Evolutionary conservation across 2,888 invertebrate species (phyloP).

Genomic region (Volucella bombylans): DNA sequence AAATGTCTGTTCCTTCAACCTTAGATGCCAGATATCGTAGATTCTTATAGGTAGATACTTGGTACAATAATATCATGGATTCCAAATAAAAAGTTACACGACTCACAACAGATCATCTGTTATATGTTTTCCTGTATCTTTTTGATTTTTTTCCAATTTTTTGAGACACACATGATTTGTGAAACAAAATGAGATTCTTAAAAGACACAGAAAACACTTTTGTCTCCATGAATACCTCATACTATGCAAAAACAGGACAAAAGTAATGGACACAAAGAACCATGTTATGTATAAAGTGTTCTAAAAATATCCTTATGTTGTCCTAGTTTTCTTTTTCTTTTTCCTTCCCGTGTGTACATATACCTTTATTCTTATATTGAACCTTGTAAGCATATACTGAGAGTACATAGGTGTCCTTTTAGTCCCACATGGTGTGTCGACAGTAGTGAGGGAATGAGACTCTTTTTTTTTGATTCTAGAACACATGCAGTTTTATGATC

Average conservation of each 20-base stretch:
- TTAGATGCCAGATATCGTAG: not conserved
- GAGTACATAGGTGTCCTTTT: constrained; percentile 72
- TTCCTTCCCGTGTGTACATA: not conserved
- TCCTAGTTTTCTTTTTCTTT: constrained; percentile 35
- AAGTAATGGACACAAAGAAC: constrained; percentile 46
- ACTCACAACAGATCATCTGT: constrained; percentile 51
- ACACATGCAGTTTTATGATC: constrained; percentile 73
- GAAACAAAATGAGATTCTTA: constrained; percentile 33
- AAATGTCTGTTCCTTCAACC: constrained; percentile 40
- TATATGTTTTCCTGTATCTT: not conserved
- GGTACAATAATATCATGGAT: not conserved
- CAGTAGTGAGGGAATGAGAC: constrained; percentile 61
- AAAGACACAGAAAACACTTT: constrained; percentile 32
- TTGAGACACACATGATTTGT: constrained; percentile 27
- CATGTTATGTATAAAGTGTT: constrained; percentile 39
- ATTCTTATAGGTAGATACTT: not conserved
- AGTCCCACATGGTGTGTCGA: constrained; percentile 71
- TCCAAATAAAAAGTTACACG: constrained; percentile 38
- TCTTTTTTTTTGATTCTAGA: constrained; percentile 40
- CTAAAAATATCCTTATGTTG: constrained; percentile 64
- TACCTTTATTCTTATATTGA: constrained; percentile 46
- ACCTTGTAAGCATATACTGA: constrained; percentile 49
- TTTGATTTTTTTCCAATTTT: not conserved
- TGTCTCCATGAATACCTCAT: constrained; percentile 18
- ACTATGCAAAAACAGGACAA: constrained; percentile 59